Evolutionary conservation across 2,113 vertebrate genomes (phyloP).

Genomic region (Maccullochella peelii): DNA sequence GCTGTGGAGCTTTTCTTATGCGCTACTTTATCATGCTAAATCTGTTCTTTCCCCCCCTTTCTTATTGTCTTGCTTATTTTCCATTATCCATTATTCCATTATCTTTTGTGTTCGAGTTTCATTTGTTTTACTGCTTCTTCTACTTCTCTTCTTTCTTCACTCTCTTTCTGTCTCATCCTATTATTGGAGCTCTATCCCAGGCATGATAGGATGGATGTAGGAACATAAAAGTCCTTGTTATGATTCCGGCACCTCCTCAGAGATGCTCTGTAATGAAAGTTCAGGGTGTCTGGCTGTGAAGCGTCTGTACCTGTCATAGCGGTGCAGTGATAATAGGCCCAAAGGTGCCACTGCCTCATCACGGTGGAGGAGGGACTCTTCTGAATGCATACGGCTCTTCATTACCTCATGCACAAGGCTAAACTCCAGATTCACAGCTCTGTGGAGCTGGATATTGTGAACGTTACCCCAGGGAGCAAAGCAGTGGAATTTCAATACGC

Average conservation of each 20-base stretch:
- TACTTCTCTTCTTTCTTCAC: not conserved
- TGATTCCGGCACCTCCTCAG: slow-evolving; percentile 63
- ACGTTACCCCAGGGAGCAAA: slow-evolving; percentile 71
- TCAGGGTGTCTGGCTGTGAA: slow-evolving; percentile 67
- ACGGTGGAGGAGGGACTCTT: slow-evolving; percentile 58
- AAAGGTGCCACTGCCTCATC: slow-evolving; percentile 72
- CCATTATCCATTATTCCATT: too few species aligned
- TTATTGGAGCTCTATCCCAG: slow-evolving; percentile 45
- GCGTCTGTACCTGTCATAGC: slow-evolving; percentile 71
- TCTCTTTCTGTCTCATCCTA: slow-evolving; percentile 33
- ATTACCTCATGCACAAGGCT: slow-evolving; percentile 79
- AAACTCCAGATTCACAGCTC: slow-evolving; percentile 69
- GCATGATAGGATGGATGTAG: slow-evolving; percentile 58
- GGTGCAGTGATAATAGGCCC: slow-evolving; percentile 73
- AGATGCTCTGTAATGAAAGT: slow-evolving; percentile 73
- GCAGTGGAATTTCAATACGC: slow-evolving; percentile 73
- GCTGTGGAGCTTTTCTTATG: slow-evolving; percentile 75
- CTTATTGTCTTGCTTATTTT: slow-evolving; percentile 57
- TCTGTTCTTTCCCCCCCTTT: slow-evolving; percentile 17
- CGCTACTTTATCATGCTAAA: slow-evolving; percentile 80
- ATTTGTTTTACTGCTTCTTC: slow-evolving; percentile 39
- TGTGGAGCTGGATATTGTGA: slow-evolving; percentile 68
- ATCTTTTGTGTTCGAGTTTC: slow-evolving; percentile 32
- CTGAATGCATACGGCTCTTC: slow-evolving; percentile 69
- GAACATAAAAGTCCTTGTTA: slow-evolving; percentile 76